These are phyloP conservation scores for Mythimna ferrago DNA, from an alignment of 2,888 invertebrate genomes.

Conservation along the genomic window DNA sequence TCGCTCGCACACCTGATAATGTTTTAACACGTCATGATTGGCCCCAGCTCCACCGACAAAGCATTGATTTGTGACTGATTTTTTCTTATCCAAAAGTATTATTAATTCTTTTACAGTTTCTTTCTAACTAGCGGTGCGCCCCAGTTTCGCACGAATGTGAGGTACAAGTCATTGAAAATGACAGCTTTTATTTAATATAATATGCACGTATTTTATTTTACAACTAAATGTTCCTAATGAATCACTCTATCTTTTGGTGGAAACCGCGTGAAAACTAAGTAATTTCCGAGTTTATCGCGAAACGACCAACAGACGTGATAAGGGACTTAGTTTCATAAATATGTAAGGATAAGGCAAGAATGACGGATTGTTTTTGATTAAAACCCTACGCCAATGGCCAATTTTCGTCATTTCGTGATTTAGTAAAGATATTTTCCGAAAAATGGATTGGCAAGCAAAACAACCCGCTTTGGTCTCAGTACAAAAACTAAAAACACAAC, in stretches of 20 bases:
- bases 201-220: too few species aligned
- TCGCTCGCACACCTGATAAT: too few species aligned
- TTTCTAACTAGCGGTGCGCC: not conserved
- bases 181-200: too few species aligned
- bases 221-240: too few species aligned
- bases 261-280: too few species aligned
- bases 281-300: too few species aligned
- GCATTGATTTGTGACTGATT: not conserved
- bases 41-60: not conserved
- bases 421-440: slow-evolving; percentile 9
- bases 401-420: not conserved
- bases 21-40: too few species aligned
- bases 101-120: not conserved
- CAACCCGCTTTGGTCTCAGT: slow-evolving; percentile 6
- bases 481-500: not conserved
- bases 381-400: not conserved
- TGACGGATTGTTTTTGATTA: not conserved
- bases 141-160: too few species aligned
- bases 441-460: slow-evolving; percentile 19
- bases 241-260: too few species aligned
- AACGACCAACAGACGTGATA: too few species aligned
- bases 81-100: not conserved
- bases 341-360: not conserved
- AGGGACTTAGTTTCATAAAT: too few species aligned
- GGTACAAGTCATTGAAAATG: too few species aligned